Conservation (phyloP, 2,888 invertebrate species). For the Zonitis immaculata region DNA sequence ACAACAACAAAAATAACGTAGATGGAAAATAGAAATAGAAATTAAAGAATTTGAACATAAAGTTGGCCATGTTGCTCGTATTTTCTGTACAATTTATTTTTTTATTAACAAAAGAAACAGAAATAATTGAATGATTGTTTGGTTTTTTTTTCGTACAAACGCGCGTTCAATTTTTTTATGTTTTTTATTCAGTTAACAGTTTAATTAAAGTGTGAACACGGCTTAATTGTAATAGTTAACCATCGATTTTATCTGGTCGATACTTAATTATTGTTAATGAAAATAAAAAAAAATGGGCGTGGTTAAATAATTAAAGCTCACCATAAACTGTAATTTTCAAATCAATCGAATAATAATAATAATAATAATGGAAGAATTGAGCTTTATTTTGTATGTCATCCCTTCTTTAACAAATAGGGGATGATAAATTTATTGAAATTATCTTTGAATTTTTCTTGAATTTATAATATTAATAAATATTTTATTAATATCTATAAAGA, state of each 20-base stretch:
- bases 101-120: too few species aligned
- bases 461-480: too few species aligned
- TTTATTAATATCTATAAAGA: too few species aligned
- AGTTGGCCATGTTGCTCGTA: neutral
- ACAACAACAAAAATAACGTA: neutral
- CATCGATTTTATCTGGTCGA: neutral
- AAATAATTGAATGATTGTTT: too few species aligned
- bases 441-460: too few species aligned
- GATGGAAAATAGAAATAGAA: neutral
- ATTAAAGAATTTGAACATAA: neutral
- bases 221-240: neutral
- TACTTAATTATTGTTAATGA: neutral
- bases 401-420: too few species aligned
- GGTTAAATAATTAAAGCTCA: neutral
- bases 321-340: neutral
- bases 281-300: neutral
- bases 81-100: neutral
- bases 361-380: too few species aligned
- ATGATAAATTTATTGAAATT: too few species aligned
- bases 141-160: too few species aligned
- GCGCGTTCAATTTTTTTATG: too few species aligned
- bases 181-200: neutral
- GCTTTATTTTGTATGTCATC: too few species aligned
- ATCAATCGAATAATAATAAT: too few species aligned
- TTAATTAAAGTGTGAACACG: neutral